A percentile compares a stretch with the other conserved stretches of the same genome.
Conservation (phyloP, 2,888 invertebrate species). For the Parasteatoda lunata region DNA sequence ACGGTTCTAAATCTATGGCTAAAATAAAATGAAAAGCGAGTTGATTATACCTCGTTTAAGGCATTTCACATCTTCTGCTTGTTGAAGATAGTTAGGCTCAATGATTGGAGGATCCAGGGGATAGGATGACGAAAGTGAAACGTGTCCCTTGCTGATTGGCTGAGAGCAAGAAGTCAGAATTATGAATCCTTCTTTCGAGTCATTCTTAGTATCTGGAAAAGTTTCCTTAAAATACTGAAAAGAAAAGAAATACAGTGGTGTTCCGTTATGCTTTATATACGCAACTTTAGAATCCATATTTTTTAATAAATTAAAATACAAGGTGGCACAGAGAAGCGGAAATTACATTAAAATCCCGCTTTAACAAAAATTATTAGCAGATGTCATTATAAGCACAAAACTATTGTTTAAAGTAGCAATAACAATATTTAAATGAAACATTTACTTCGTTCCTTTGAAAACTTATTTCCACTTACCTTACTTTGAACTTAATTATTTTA, state of each 20-base stretch:
- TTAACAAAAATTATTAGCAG: no score
- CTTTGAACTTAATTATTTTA: no score
- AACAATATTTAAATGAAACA: no score
- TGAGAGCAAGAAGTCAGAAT: conserved; percentile 81
- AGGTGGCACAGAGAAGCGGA: no score
- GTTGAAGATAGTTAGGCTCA: conserved; percentile 83
- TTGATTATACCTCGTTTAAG: conserved; percentile 78
- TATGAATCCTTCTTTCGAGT: conserved; percentile 82
- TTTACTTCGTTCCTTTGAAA: no score
- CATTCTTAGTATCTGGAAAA: conserved; percentile 81
- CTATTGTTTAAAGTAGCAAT: no score
- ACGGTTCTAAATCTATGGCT: background rate
- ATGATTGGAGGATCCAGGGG: conserved; percentile 81
- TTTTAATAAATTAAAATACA: no score
- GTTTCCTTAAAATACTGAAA: conserved; percentile 80
- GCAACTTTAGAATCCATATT: background rate
- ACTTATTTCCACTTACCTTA: no score
- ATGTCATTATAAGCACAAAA: no score
- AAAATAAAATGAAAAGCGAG: background rate
- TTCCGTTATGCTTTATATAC: background rate
- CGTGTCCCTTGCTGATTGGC: conserved; percentile 82
- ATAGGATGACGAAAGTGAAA: conserved; percentile 79
- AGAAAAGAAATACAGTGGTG: background rate
- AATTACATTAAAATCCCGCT: no score
- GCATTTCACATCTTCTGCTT: conserved; percentile 80